Evolutionary conservation across 1,140 invertebrate species (phyloP).

Genomic region (Heliconius himera): DNA sequence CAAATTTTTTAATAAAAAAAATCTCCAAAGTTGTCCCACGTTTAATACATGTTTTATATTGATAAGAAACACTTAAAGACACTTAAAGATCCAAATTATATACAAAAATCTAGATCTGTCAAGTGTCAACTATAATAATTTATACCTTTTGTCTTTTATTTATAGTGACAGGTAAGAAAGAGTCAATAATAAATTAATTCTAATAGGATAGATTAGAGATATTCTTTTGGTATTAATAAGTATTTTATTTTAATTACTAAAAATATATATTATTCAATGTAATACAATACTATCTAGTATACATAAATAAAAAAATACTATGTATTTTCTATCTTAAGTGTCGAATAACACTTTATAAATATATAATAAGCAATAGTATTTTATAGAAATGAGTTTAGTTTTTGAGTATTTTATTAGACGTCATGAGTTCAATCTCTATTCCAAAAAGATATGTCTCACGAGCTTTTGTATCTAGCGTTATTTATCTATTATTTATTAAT

Average conservation of each 20-base stretch:
- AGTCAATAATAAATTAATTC: not conserved
- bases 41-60: not conserved
- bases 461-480: no score
- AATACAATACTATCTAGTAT: no score
- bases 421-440: no score
- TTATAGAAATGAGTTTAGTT: no score
- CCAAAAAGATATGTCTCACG: no score
- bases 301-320: no score
- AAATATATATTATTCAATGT: no score
- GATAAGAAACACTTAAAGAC: not conserved
- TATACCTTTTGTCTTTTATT: not conserved
- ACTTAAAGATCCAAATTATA: not conserved
- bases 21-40: no score
- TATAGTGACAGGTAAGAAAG: not conserved
- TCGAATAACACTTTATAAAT: no score
- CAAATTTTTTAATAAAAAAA: not conserved
- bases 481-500: not conserved
- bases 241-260: not conserved
- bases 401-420: no score
- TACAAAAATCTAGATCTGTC: not conserved
- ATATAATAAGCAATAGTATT: no score
- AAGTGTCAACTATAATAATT: not conserved
- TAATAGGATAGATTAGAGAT: not conserved
- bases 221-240: not conserved
- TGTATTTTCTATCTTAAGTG: no score